phyloP scores from a whole-genome alignment of 1,140 invertebrate genomes.

The Bombus huntii region DNA sequence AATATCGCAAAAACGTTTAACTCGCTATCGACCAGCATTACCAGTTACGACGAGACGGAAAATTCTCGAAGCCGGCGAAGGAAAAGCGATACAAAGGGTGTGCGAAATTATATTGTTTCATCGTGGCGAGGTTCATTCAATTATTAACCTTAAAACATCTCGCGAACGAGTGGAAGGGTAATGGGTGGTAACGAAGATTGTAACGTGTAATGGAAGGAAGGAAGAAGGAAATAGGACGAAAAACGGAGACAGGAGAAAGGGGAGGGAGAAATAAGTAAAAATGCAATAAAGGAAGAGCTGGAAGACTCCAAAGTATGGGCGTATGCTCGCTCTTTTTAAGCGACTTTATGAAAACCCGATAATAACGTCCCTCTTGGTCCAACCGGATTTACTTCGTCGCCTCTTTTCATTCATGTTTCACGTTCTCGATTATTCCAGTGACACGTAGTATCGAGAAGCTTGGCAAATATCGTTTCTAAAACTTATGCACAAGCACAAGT shows the following conservation, averaged over 20 bases:
- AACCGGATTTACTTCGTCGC: conserved; percentile 49
- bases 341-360: conserved; percentile 71
- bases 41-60: background rate
- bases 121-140: background rate
- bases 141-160: conserved; percentile 26
- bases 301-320: conserved; percentile 13
- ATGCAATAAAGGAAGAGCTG: background rate
- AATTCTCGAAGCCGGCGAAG: background rate
- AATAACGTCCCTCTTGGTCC: conserved; percentile 50
- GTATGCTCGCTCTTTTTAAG: conserved; percentile 59
- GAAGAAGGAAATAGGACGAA: conserved; percentile 26
- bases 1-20: background rate
- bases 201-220: background rate
- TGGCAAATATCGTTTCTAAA: background rate
- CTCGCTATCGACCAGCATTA: background rate
- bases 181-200: conserved; percentile 38
- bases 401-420: background rate
- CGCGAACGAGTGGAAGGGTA: conserved; percentile 29
- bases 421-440: background rate
- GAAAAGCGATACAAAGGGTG: background rate
- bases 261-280: background rate
- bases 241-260: background rate
- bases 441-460: background rate
- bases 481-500: background rate
- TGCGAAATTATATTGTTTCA: conserved; percentile 1